Base-by-base conservation (phyloP, 2,888 invertebrate species). In the Drosophila pegasa region DNA sequence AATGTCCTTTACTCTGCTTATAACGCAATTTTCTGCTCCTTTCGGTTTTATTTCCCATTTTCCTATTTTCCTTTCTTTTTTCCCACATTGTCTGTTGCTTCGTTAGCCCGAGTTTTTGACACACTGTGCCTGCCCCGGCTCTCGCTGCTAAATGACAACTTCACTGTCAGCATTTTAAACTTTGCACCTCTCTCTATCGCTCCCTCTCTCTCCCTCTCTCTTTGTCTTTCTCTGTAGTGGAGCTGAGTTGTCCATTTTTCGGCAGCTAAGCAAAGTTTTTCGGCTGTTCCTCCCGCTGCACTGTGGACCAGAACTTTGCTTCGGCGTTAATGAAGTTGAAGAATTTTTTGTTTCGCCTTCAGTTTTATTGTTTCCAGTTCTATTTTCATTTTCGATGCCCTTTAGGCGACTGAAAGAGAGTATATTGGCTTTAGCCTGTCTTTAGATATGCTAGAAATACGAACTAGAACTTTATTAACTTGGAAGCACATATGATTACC, bases 1-100 rank as follows among this genome's bases (percentile, higher is more conserved):
- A 82, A 84, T 84, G 84, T 84, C 84, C 86, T 80, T 84, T 85
- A 80, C 82, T 87, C 82, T 82, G 85, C 87, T 87, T 82, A 82
- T 84, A 84, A 84, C 80, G 82, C 87, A 84, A 84, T 84, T 84
- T 85, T 73, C 80, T 52, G 85, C 72, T 75, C 60, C 75, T 83
- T 78, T 65, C 51, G 50, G 35, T 20, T 33, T 45, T 18, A 18
- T 45, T 45, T 45, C 29, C 27, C 12, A 12, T 18, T 29, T 45
- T 25, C n/a, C n/a, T n/a, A n/a, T n/a, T n/a, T n/a, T n/a, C n/a
- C n/a, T 22, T 41, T 0, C 14, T 3, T 62, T 50, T 50, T 71
- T 62, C 47, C 50, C 55, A 77, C 79, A 81, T 79, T 79, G 78
- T 80, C 86, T 78, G 86, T 78, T 80, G 84, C 84, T 79, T 78